These are phyloP conservation scores for Bolinopsis microptera DNA, from an alignment of 37 sponge, comb jelly and placozoan species.

Conservation along the genomic window DNA sequence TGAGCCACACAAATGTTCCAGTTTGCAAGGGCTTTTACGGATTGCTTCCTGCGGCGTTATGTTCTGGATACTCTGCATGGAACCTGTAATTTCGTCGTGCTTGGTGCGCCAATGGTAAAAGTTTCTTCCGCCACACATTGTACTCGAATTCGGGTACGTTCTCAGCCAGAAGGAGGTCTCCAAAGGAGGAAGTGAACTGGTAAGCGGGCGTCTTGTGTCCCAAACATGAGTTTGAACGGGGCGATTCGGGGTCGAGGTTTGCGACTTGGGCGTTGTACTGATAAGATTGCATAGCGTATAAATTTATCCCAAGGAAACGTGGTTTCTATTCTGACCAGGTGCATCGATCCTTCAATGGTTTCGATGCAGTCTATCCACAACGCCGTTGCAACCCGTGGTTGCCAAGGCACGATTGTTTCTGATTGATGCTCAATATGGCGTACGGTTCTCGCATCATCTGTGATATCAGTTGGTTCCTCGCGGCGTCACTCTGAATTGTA, in stretches of 20 bases:
- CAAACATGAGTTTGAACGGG: too few relatives aligned
- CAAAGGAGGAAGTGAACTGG: conserved; percentile 67
- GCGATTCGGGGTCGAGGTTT: too few relatives aligned
- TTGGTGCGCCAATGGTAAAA: background rate
- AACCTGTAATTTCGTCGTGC: too few relatives aligned
- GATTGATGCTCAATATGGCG: too few relatives aligned
- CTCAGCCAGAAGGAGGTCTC: background rate
- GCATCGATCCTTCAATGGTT: background rate
- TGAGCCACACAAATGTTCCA: too few relatives aligned
- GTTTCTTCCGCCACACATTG: background rate
- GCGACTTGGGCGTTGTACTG: conserved; percentile 56
- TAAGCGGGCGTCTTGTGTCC: conserved; percentile 62
- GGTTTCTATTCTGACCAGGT: background rate
- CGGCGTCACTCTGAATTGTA: background rate
- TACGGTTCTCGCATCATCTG: too few relatives aligned
- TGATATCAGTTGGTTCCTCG: too few relatives aligned
- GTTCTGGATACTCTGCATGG: too few relatives aligned
- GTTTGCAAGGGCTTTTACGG: too few relatives aligned
- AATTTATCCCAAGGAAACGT: background rate
- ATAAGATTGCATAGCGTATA: background rate
- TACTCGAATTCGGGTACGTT: background rate
- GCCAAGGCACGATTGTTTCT: too few relatives aligned
- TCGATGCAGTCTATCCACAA: background rate
- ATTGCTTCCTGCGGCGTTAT: too few relatives aligned
- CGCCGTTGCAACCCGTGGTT: too few relatives aligned